Base-by-base conservation (phyloP, 2,113 vertebrate species). In the Numida meleagris region DNA sequence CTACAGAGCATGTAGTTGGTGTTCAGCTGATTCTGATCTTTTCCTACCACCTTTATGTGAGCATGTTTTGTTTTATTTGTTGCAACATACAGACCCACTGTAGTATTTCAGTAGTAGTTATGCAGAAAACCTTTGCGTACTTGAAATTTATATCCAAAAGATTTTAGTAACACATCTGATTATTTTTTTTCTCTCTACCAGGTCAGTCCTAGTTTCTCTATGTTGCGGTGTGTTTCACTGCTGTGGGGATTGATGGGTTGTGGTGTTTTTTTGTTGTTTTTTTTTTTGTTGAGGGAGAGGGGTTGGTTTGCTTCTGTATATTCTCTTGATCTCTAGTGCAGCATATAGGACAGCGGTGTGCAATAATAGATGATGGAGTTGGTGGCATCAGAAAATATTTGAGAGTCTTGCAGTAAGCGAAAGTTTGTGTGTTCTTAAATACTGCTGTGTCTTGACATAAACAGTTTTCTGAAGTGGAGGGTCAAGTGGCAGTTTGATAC, bases 11-110 rank as follows among this genome's bases (percentile, higher is more conserved):
- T 3, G 95, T 99, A 20, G 97, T 98, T 55, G 98, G 98, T 4
- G 80, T 99, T 40, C 99, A 99, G 78, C 98, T 99, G 72, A 97
- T 99, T 83, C 96, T 99, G 66, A 99, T 98, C 43, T 99, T 99
- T 97, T 98, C 98, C 91, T 99, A 99, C 97, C 97, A 98, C 48
- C 97, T 99, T 83, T 98, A 98, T 34, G 99, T 99, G 97, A 95
- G 99, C 97, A 78, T 3, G 77, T 79, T 43, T 66, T 5, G 7
- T 63, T 95, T 63, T 61, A 43, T 58, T 92, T 76, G 15, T 91
- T 91, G 46, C 55, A 65, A 62, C 6, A 1, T 53, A 45, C 1
- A 74, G 13, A 40, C 29, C 11, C 13, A 18, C 7, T 65, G 5
- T 82, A 82, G 82, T 75, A 70, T 79, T 81, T 14, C 31, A 73